Conservation (phyloP, 2,113 vertebrate species). For the Laticauda colubrina region DNA sequence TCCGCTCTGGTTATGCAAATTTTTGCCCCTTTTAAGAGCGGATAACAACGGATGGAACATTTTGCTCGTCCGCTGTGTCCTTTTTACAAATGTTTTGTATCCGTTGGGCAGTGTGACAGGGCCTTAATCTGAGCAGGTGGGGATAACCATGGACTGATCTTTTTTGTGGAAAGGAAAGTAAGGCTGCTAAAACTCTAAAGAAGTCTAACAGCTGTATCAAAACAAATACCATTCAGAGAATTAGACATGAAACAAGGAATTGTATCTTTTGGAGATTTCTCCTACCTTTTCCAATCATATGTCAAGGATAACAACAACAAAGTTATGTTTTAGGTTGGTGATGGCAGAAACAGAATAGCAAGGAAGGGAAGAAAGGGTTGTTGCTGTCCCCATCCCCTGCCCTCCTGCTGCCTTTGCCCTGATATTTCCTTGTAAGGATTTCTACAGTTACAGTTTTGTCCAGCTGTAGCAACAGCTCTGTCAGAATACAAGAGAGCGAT, state of each 20-base stretch:
- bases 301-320: not conserved
- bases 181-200: not conserved
- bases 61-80: no score
- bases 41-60: no score
- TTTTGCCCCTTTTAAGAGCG: no score
- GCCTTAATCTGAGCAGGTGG: no score
- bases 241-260: not conserved
- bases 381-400: not conserved
- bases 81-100: no score
- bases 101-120: no score
- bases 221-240: not conserved
- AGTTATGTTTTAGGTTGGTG: not conserved
- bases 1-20: no score
- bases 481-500: not conserved
- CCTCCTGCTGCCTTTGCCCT: not conserved
- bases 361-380: not conserved
- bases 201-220: not conserved
- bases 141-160: not conserved
- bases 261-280: not conserved
- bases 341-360: not conserved
- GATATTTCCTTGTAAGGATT: not conserved
- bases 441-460: conserved; percentile 1
- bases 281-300: not conserved
- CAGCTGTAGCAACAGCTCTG: conserved; percentile 11
- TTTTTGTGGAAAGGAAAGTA: not conserved